These are phyloP conservation scores for Rhinopomastus cyanomelas DNA, from an alignment of 2,113 vertebrate genomes.

Conservation along the genomic window DNA sequence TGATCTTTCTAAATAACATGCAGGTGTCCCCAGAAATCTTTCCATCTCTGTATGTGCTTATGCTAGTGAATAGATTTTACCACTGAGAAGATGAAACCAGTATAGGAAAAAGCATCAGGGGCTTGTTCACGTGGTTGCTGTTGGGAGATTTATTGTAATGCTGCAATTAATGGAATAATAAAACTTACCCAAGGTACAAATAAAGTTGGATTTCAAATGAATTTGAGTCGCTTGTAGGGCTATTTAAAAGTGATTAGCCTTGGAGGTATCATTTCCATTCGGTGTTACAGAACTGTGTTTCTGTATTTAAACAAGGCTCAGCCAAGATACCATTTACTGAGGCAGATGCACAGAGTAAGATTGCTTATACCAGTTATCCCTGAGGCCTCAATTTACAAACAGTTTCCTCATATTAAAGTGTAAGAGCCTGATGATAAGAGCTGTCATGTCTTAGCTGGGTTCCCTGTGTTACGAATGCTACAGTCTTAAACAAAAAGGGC, in stretches of 20 bases:
- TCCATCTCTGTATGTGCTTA: background rate
- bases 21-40: background rate
- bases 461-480: background rate
- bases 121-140: background rate
- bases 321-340: slow-evolving; percentile 10
- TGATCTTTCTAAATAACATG: background rate
- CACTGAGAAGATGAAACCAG: background rate
- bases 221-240: background rate
- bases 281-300: background rate
- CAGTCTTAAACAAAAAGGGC: slow-evolving; percentile 34
- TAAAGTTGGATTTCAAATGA: slow-evolving; percentile 31
- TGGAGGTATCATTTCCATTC: slow-evolving; percentile 13
- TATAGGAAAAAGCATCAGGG: background rate
- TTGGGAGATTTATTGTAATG: slow-evolving; percentile 15
- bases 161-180: slow-evolving; percentile 35
- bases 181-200: slow-evolving; percentile 33
- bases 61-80: background rate
- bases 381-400: slow-evolving; percentile 48
- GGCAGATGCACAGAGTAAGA: slow-evolving; percentile 22
- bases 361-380: slow-evolving; percentile 52
- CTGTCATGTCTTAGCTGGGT: slow-evolving; percentile 20
- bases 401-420: slow-evolving; percentile 50
- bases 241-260: slow-evolving; percentile 37
- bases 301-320: slow-evolving; percentile 50
- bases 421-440: slow-evolving; percentile 31